phyloP scores from a whole-genome alignment of 2,797 vertebrate species.

The Phaenicophaeus curvirostris region DNA sequence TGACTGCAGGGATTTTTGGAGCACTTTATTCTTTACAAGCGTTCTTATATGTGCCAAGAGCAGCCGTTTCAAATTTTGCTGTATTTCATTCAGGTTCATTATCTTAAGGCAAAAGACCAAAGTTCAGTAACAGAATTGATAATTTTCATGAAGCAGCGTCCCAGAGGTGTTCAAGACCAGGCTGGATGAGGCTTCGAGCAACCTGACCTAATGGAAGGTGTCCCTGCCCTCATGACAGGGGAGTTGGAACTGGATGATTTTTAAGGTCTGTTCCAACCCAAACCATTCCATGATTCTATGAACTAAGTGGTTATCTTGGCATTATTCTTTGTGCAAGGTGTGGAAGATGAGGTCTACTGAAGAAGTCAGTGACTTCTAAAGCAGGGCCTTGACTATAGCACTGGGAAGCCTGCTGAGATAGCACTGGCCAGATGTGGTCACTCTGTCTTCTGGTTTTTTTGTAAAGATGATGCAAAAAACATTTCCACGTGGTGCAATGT shows the following conservation, averaged over 20 bases:
- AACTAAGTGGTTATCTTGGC: neutral
- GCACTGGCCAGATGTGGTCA: neutral
- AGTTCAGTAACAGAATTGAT: neutral
- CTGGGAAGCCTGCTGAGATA: neutral
- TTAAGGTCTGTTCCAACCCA: no score
- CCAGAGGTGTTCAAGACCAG: no score
- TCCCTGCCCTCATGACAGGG: no score
- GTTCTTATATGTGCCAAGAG: neutral
- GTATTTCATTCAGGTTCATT: neutral
- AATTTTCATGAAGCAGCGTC: neutral
- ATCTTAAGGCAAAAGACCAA: neutral
- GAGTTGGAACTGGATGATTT: no score
- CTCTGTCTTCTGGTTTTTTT: neutral
- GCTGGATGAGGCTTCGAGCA: no score
- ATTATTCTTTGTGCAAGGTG: neutral
- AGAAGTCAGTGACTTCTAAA: neutral
- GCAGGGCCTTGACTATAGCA: fast-evolving
- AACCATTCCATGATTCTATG: no score
- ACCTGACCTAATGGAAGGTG: no score
- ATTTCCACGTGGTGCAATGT: neutral
- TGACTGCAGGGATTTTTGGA: neutral
- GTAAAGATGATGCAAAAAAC: neutral
- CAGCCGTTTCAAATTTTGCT: neutral
- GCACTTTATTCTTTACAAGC: neutral
- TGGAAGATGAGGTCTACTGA: neutral